These are phyloP conservation scores for Catonia carolina DNA, from an alignment of 2,888 invertebrate genomes.

Conservation along the genomic window DNA sequence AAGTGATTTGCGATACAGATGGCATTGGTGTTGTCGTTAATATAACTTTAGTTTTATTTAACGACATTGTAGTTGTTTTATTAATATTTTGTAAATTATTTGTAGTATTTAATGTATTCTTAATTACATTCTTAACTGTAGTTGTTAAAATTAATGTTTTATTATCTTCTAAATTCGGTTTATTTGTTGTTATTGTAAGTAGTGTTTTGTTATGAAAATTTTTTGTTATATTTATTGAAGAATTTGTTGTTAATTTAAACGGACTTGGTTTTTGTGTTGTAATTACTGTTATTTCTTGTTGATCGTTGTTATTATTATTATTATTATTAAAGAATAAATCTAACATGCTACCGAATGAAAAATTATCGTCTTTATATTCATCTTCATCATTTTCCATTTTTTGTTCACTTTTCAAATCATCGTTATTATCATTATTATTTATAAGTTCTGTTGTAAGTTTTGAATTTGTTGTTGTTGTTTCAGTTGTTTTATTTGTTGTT, in stretches of 20 bases:
- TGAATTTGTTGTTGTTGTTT: neutral
- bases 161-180: constrained; percentile 31
- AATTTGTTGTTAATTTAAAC: too few relatives aligned
- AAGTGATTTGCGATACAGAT: neutral
- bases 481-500: too few relatives aligned
- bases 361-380: constrained; percentile 39
- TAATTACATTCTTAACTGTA: constrained; percentile 31
- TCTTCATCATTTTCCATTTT: constrained; percentile 43
- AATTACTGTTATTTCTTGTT: neutral
- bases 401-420: constrained; percentile 40
- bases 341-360: constrained; percentile 56
- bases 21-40: neutral
- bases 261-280: neutral
- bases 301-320: constrained; percentile 9
- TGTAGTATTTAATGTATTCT: constrained; percentile 25
- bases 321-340: constrained; percentile 51
- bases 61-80: neutral
- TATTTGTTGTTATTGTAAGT: constrained; percentile 26
- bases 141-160: constrained; percentile 5
- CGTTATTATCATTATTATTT: neutral
- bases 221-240: neutral
- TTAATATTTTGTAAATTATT: neutral
- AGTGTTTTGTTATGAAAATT: constrained; percentile 41
- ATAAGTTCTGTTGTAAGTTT: neutral
- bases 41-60: neutral